A percentile compares a stretch with the other conserved stretches of the same genome.
phyloP scores from a whole-genome alignment of 2,113 vertebrate genomes.

The Lipophrys pholis region DNA sequence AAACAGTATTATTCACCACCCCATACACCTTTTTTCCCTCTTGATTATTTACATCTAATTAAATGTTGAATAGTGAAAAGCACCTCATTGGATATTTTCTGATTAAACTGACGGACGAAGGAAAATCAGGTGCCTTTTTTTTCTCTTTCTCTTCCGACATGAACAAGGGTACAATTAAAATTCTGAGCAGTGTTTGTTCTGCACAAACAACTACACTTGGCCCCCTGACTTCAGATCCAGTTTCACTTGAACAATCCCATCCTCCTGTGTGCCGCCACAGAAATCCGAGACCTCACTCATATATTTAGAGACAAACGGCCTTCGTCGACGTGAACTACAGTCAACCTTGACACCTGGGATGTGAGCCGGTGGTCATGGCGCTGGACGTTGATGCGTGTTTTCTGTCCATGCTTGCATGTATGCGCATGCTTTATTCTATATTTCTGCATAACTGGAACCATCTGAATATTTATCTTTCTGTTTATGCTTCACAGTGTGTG shows the following conservation, averaged over 20 bases:
- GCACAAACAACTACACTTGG: constrained; percentile 49
- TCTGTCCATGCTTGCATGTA: not conserved
- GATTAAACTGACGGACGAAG: not conserved
- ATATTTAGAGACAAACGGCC: constrained; percentile 68
- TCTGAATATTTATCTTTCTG: not conserved
- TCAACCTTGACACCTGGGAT: constrained; percentile 62
- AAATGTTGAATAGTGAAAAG: not conserved
- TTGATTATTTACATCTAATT: not conserved
- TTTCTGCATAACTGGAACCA: constrained; percentile 3
- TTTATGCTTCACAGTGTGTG: constrained; percentile 11
- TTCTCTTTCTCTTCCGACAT: not conserved
- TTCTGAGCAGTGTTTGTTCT: constrained; percentile 11
- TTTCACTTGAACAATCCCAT: constrained; percentile 49
- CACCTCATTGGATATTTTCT: not conserved
- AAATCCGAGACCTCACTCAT: constrained; percentile 50
- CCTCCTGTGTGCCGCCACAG: constrained; percentile 11
- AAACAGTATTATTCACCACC: not conserved
- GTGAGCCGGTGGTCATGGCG: not conserved
- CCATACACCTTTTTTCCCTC: not conserved
- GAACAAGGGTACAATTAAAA: constrained; percentile 1
- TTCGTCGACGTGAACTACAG: constrained; percentile 49
- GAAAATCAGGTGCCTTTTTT: not conserved
- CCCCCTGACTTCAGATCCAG: constrained; percentile 32
- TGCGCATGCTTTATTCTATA: not conserved
- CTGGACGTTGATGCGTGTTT: constrained; percentile 6